These are phyloP conservation scores for Tretioscincus oriximinensis DNA, from an alignment of 2,113 vertebrate species.

Conservation along the genomic window DNA sequence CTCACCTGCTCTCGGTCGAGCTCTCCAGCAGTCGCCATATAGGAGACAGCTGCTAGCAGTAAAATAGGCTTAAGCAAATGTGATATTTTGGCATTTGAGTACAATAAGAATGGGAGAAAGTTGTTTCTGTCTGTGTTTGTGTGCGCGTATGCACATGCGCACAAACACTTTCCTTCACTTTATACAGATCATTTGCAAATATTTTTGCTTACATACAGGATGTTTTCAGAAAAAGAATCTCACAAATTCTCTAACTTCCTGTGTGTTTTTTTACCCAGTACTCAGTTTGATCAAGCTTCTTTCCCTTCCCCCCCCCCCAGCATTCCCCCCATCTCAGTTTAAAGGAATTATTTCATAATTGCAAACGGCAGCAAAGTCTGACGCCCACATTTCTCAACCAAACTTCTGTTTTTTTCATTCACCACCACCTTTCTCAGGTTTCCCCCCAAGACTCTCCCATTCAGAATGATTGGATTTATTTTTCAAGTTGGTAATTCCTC, in stretches of 20 bases:
- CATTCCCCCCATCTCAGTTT: background rate
- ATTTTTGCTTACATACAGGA: background rate
- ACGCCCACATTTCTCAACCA: background rate
- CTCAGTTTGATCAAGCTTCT: background rate
- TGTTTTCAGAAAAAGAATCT: background rate
- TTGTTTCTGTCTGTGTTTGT: slow-evolving; percentile 59
- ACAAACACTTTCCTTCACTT: slow-evolving; percentile 35
- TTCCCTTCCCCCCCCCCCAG: background rate
- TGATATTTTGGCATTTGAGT: slow-evolving; percentile 72
- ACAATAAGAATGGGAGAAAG: slow-evolving; percentile 55
- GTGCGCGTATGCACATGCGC: slow-evolving; percentile 48
- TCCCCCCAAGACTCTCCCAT: background rate
- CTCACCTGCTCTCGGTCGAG: slow-evolving; percentile 77
- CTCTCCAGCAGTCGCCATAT: slow-evolving; percentile 75
- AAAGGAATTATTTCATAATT: background rate
- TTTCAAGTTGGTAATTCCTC: background rate
- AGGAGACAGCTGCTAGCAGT: slow-evolving; percentile 76
- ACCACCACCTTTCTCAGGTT: background rate
- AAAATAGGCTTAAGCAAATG: slow-evolving; percentile 72
- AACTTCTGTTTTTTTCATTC: background rate
- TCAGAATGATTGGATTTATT: slow-evolving; percentile 3
- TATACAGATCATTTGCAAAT: slow-evolving; percentile 10
- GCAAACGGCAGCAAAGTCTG: background rate
- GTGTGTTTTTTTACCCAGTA: background rate
- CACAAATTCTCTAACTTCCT: background rate